phyloP scores from a whole-genome alignment of 53 echinoderm and acorn worm species.

The Echinometra lucunter region DNA sequence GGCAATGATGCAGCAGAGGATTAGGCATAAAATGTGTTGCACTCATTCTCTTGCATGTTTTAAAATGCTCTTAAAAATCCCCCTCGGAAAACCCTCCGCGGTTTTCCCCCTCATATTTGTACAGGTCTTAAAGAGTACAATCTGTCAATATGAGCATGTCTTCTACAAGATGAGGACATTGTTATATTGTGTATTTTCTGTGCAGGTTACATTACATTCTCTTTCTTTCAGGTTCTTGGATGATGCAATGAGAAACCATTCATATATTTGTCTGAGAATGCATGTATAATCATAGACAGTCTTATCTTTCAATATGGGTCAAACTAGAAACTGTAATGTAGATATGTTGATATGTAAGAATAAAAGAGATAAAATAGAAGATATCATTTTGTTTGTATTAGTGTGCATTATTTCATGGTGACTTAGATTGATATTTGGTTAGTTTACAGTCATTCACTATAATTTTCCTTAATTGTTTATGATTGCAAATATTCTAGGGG shows the following conservation, averaged over 20 bases:
- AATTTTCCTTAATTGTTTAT: too few relatives aligned
- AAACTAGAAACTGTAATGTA: constrained; percentile 49
- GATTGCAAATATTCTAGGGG: too few relatives aligned
- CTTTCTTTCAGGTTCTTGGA: not conserved
- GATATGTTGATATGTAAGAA: constrained; percentile 63
- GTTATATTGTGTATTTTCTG: not conserved
- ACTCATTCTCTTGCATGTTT: too few relatives aligned
- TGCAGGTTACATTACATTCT: not conserved
- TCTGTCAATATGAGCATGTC: not conserved
- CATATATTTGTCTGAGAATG: constrained; percentile 2
- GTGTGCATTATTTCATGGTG: not conserved
- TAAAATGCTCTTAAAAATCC: too few relatives aligned
- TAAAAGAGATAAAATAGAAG: constrained; percentile 33
- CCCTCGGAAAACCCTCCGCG: too few relatives aligned
- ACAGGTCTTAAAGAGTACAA: too few relatives aligned
- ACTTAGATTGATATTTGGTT: not conserved
- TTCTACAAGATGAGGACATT: not conserved
- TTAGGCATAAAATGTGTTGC: too few relatives aligned
- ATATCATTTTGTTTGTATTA: not conserved
- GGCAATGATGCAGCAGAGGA: too few relatives aligned
- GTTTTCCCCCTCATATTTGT: too few relatives aligned
- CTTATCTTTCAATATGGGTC: not conserved
- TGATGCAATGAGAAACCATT: constrained; percentile 2
- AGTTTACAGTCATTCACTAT: not conserved
- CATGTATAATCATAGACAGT: not conserved